A percentile compares a stretch with the other conserved stretches of the same genome.
phyloP scores from a whole-genome alignment of 1,140 invertebrate species.

The Aphis craccivora region DNA sequence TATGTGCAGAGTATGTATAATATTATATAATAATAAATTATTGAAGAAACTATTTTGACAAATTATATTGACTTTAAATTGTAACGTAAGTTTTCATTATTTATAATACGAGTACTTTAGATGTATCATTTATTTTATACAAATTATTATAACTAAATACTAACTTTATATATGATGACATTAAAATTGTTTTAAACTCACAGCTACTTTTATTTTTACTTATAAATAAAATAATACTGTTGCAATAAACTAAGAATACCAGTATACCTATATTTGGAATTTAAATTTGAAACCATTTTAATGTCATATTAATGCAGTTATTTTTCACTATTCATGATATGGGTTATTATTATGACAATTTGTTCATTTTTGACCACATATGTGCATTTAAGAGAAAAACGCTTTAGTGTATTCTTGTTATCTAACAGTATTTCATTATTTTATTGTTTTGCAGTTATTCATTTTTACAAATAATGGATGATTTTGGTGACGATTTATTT shows the following conservation, averaged over 20 bases:
- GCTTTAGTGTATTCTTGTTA: not conserved
- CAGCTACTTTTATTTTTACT: not conserved
- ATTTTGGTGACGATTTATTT: slow-evolving; percentile 49
- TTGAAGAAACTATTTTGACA: not conserved
- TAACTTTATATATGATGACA: not conserved
- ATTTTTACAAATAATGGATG: slow-evolving; percentile 38
- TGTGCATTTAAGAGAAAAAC: not conserved
- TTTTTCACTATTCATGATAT: not conserved
- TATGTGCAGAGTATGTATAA: too few species aligned
- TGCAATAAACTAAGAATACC: not conserved
- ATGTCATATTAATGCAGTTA: not conserved
- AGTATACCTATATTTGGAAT: not conserved
- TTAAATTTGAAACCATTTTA: not conserved
- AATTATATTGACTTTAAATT: not conserved
- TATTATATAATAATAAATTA: too few species aligned
- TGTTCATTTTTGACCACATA: not conserved
- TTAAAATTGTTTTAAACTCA: not conserved
- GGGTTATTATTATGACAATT: not conserved
- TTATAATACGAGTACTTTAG: not conserved
- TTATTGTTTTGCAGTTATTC: not conserved
- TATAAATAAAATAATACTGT: not conserved
- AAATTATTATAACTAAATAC: not conserved
- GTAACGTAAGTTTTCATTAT: not conserved
- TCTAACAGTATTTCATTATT: not conserved
- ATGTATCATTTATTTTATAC: not conserved